Percentiles rank a stretch among this genome's conserved stretches.
These are phyloP conservation scores for Haemorhous mexicanus DNA, from an alignment of 2,113 vertebrate species.

Conservation along the genomic window DNA sequence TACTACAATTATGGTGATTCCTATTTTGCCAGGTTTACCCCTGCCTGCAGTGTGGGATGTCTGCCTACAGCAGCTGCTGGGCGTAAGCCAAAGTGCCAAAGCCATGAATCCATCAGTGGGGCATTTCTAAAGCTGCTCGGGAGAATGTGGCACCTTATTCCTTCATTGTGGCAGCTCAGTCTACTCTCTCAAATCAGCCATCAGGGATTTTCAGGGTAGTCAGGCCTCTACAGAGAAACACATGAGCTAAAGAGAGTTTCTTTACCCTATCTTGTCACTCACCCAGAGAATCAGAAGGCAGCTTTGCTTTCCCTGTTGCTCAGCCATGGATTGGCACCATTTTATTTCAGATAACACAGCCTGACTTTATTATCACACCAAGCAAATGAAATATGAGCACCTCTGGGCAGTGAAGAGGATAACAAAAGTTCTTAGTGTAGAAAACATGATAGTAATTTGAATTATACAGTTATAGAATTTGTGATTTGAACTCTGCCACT, in stretches of 20 bases:
- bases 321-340: background rate
- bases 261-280: background rate
- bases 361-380: background rate
- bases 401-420: background rate
- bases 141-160: background rate
- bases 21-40: background rate
- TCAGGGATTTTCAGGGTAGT: background rate
- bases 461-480: background rate
- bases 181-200: background rate
- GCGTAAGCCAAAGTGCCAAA: background rate
- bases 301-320: background rate
- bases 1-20: background rate
- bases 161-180: background rate
- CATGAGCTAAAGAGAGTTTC: background rate
- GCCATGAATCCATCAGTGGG: background rate
- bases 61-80: background rate
- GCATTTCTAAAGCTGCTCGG: background rate
- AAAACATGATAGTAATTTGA: background rate
- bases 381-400: background rate
- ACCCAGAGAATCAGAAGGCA: background rate
- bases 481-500: background rate
- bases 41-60: rapidly evolving
- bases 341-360: background rate
- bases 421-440: background rate
- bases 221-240: background rate